Conservation (phyloP, 2,888 invertebrate species). For the Phortica magna region DNA sequence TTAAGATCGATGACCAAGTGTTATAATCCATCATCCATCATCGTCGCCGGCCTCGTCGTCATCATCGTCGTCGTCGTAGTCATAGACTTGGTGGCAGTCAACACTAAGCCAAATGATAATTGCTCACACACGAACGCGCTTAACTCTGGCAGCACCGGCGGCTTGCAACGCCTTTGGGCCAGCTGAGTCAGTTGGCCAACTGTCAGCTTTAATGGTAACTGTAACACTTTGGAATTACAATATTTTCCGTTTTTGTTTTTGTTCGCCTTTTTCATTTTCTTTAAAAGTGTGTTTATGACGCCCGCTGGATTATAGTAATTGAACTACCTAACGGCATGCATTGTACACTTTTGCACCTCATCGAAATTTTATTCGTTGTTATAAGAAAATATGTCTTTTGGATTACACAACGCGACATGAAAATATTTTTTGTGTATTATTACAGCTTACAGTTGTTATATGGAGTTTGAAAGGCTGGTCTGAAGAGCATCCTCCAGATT, state of each 20-base stretch:
- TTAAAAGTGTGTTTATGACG: constrained; percentile 68
- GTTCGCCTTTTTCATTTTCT: constrained; percentile 46
- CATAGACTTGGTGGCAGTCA: constrained; percentile 49
- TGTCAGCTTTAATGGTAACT: constrained; percentile 66
- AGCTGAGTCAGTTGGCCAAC: background rate
- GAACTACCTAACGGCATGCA: background rate
- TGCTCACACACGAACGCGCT: constrained; percentile 18
- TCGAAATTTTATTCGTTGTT: background rate
- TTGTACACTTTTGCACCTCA: constrained; percentile 24
- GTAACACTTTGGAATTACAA: constrained; percentile 64
- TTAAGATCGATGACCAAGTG: constrained; percentile 50
- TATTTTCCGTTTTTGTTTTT: constrained; percentile 58
- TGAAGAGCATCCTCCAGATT: no score
- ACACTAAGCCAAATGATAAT: constrained; percentile 46
- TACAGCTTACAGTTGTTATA: background rate
- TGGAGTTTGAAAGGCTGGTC: no score
- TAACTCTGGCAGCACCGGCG: background rate
- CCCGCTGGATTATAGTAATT: constrained; percentile 63
- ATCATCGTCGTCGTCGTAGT: constrained; percentile 42
- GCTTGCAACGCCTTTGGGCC: background rate
- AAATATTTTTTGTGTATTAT: background rate
- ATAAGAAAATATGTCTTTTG: background rate
- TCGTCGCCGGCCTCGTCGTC: constrained; percentile 33
- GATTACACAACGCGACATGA: constrained; percentile 15
- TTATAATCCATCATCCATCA: constrained; percentile 63